Conservation (phyloP, 2,888 invertebrate genomes). For the Tachina fera region DNA sequence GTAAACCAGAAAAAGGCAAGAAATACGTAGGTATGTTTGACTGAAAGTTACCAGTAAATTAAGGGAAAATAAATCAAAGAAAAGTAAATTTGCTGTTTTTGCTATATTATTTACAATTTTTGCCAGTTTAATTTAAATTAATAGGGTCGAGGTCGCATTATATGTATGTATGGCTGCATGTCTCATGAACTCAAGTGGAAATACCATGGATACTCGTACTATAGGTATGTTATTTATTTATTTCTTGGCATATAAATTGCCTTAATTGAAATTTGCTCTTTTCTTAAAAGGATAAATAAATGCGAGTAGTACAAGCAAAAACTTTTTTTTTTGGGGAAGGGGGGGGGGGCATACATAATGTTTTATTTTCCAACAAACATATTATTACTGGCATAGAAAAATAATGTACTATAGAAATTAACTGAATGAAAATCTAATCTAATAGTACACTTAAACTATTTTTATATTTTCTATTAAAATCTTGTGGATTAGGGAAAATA, state of each 20-base stretch:
- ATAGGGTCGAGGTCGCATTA: conserved; percentile 24
- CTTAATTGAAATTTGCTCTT: not conserved
- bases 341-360: too few species aligned
- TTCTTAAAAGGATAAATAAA: not conserved
- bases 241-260: not conserved
- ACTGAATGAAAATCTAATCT: too few species aligned
- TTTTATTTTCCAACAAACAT: too few species aligned
- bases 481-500: too few species aligned
- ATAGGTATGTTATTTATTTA: not conserved
- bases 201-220: not conserved
- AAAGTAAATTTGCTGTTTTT: not conserved
- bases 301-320: not conserved
- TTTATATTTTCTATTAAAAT: too few species aligned
- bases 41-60: not conserved
- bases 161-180: not conserved
- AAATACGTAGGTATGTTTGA: not conserved
- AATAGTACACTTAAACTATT: too few species aligned
- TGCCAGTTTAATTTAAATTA: conserved; percentile 1
- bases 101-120: not conserved
- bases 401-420: too few species aligned
- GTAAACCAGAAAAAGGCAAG: not conserved
- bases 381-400: too few species aligned
- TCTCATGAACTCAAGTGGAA: not conserved
- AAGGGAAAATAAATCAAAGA: conserved; percentile 5
- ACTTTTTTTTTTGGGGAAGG: not conserved